These are phyloP conservation scores for Acrobasis consociella DNA, from an alignment of 2,888 invertebrate species.

Conservation along the genomic window DNA sequence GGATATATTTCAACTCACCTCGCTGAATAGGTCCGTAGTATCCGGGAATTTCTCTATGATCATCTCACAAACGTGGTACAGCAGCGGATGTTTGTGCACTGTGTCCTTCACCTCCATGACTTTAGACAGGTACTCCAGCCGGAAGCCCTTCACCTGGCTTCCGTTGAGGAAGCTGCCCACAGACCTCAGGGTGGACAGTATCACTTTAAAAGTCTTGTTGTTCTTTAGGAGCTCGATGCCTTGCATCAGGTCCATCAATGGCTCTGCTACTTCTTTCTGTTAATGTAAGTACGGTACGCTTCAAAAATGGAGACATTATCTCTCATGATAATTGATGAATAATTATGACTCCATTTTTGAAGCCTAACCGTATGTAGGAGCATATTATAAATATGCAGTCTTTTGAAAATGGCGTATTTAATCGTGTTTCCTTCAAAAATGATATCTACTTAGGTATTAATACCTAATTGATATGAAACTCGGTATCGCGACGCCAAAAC, in stretches of 20 bases:
- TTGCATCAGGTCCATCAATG: conserved; percentile 98
- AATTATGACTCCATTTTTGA: too few species aligned
- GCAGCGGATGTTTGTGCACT: conserved; percentile 98
- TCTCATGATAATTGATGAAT: too few species aligned
- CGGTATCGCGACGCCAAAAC: too few species aligned
- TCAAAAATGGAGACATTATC: too few species aligned
- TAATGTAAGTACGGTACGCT: conserved; percentile 31
- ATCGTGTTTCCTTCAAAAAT: too few species aligned
- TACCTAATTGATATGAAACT: too few species aligned
- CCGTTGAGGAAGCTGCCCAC: conserved; percentile 99
- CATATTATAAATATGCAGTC: too few species aligned
- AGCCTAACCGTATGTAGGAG: too few species aligned
- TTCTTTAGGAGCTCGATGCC: conserved; percentile 95
- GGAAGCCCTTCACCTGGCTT: conserved; percentile 96
- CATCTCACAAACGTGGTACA: conserved; percentile 98
- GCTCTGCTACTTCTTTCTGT: conserved; percentile 97
- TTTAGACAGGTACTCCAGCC: conserved; percentile 98
- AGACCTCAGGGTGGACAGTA: conserved; percentile 95
- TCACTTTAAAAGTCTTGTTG: conserved; percentile 97
- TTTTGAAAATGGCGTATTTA: too few species aligned
- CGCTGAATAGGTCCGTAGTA: conserved; percentile 98
- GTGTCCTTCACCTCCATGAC: conserved; percentile 99
- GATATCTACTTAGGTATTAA: too few species aligned
- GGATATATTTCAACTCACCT: conserved; percentile 81
- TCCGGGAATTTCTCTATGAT: conserved; percentile 98